Percentiles rank a stretch among this genome's conserved stretches.
Evolutionary conservation across 2,888 invertebrate genomes (phyloP).

Genomic region (Dinocampus coccinellae): DNA sequence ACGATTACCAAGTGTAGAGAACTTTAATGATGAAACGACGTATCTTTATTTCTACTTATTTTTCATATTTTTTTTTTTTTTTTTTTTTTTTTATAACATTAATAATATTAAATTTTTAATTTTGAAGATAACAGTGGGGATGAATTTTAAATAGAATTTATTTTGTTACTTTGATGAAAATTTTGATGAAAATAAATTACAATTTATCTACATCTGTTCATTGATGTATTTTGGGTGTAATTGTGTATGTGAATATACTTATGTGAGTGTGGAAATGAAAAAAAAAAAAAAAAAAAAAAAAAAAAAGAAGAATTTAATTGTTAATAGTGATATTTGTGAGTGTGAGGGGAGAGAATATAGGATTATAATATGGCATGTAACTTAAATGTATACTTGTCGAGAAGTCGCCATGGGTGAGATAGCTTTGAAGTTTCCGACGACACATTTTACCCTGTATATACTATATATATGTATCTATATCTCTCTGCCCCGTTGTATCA

Average conservation of each 20-base stretch:
- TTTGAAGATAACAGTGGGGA: too few relatives aligned
- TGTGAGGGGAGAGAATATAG: neutral
- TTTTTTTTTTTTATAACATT: neutral
- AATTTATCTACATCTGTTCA: too few relatives aligned
- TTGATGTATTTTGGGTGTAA: too few relatives aligned
- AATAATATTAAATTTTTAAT: too few relatives aligned
- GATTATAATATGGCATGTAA: neutral
- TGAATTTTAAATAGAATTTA: too few relatives aligned
- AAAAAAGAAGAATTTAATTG: too few relatives aligned
- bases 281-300: neutral
- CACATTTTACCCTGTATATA: neutral
- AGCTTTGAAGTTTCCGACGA: constrained; percentile 24
- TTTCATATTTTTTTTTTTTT: neutral
- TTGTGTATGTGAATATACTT: too few relatives aligned
- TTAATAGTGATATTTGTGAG: neutral
- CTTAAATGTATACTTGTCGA: constrained; percentile 10
- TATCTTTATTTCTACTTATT: neutral
- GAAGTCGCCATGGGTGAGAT: constrained; percentile 25
- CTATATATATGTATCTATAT: neutral
- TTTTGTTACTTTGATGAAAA: too few relatives aligned
- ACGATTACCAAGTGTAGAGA: neutral
- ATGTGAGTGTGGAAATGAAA: too few relatives aligned
- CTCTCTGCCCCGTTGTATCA: constrained; percentile 19
- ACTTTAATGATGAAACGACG: neutral
- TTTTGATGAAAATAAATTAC: too few relatives aligned